phyloP scores from a whole-genome alignment of 2,888 invertebrate genomes.

The Nomada fabriciana region DNA sequence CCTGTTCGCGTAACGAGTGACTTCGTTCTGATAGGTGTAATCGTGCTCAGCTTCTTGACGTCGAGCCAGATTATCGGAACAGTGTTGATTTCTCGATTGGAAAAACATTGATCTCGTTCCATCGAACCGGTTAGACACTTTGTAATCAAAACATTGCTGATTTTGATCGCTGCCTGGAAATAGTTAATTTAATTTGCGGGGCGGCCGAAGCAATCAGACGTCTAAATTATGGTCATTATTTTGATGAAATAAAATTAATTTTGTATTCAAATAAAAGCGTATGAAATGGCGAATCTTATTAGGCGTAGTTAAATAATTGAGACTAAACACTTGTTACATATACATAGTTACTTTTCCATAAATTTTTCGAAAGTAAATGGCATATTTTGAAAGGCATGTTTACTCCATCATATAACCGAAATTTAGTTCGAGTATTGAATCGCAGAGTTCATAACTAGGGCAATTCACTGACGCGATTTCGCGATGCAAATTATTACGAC shows the following conservation, averaged over 20 bases:
- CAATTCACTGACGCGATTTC: not conserved
- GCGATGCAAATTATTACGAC: not conserved
- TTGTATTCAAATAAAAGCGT: not conserved
- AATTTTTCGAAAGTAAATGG: not conserved
- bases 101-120: not conserved
- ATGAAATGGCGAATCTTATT: not conserved
- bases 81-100: slow-evolving; percentile 6
- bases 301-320: not conserved
- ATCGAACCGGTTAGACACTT: not conserved
- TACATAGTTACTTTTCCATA: slow-evolving; percentile 2
- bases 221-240: not conserved
- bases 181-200: not conserved
- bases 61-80: slow-evolving; percentile 12
- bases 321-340: not conserved
- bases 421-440: not conserved
- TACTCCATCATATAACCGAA: not conserved
- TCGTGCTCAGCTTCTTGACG: not conserved
- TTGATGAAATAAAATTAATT: not conserved
- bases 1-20: slow-evolving; percentile 17
- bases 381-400: not conserved
- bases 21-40: slow-evolving; percentile 26
- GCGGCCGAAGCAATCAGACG: too few species aligned
- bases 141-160: not conserved
- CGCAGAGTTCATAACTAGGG: not conserved
- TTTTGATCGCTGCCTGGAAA: not conserved